Percentiles rank a stretch among this genome's conserved stretches.
Conservation (phyloP, 2,113 vertebrate genomes). For the Australoheros scitulus region DNA sequence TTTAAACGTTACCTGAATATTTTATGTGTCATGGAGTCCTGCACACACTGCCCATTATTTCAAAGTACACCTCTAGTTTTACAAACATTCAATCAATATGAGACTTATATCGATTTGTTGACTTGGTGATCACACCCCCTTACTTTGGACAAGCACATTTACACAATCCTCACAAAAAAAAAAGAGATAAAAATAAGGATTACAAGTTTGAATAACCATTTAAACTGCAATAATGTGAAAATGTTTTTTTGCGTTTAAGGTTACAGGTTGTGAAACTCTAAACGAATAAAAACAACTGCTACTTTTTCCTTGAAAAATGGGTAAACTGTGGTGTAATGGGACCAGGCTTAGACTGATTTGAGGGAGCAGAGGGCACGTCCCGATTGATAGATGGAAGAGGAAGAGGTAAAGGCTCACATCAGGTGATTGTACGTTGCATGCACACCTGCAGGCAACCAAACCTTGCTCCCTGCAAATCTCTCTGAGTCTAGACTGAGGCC, state of each 20-base stretch:
- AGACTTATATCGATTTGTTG: neutral
- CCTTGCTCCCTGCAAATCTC: constrained; percentile 60
- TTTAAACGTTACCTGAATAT: no score
- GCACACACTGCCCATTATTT: neutral
- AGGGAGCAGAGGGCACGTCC: constrained; percentile 65
- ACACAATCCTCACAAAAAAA: fast-evolving
- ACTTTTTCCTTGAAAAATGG: constrained; percentile 40
- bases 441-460: constrained; percentile 51
- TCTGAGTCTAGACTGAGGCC: constrained; percentile 65
- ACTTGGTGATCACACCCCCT: neutral
- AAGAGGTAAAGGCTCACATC: constrained; percentile 54
- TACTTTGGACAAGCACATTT: neutral
- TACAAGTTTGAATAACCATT: neutral
- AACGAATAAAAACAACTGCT: constrained; percentile 22
- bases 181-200: neutral
- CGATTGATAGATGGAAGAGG: constrained; percentile 67
- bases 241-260: neutral
- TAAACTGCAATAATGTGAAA: neutral
- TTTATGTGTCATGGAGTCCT: neutral
- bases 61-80: neutral
- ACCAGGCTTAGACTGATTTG: constrained; percentile 56
- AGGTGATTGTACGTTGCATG: constrained; percentile 56
- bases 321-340: constrained; percentile 64
- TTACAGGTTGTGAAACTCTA: neutral
- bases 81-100: neutral